A percentile compares a stretch with the other conserved stretches of the same genome.
Conservation (phyloP, 2,888 invertebrate species). For the Macropis europaea region DNA sequence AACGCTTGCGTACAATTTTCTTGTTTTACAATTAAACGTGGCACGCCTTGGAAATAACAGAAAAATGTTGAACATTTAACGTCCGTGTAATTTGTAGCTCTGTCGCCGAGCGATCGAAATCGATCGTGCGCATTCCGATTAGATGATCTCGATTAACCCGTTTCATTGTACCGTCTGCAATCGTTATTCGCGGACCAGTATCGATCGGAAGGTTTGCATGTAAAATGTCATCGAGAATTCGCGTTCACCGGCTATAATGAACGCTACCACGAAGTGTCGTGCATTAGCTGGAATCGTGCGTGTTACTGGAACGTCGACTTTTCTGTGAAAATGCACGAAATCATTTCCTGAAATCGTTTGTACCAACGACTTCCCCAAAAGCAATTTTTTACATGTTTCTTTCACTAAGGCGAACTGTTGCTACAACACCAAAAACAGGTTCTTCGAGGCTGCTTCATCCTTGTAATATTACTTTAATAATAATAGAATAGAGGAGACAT, state of each 20-base stretch:
- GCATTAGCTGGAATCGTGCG: slow-evolving; percentile 44
- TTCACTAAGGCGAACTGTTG: too few relatives aligned
- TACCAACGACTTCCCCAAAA: neutral
- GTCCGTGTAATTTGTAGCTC: neutral
- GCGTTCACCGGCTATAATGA: slow-evolving; percentile 36
- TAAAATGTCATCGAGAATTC: slow-evolving; percentile 42
- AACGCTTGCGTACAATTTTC: neutral
- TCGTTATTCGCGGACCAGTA: slow-evolving; percentile 7
- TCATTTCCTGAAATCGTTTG: neutral
- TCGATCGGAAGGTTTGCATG: slow-evolving; percentile 46
- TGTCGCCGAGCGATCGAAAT: too few relatives aligned
- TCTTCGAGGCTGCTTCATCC: too few relatives aligned
- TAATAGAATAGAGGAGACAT: too few relatives aligned
- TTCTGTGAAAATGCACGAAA: neutral
- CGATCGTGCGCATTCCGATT: slow-evolving; percentile 3
- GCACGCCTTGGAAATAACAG: neutral
- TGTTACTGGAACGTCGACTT: slow-evolving; percentile 18
- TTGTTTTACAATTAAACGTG: neutral
- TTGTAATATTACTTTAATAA: too few relatives aligned
- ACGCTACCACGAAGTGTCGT: slow-evolving; percentile 43
- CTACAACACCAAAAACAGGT: too few relatives aligned
- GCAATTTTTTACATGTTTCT: neutral
- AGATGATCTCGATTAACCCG: slow-evolving; percentile 28
- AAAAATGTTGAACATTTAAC: neutral
- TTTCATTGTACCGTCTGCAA: slow-evolving; percentile 5